Base-by-base conservation (phyloP, 2,888 invertebrate species). In the Andrena fulva region DNA sequence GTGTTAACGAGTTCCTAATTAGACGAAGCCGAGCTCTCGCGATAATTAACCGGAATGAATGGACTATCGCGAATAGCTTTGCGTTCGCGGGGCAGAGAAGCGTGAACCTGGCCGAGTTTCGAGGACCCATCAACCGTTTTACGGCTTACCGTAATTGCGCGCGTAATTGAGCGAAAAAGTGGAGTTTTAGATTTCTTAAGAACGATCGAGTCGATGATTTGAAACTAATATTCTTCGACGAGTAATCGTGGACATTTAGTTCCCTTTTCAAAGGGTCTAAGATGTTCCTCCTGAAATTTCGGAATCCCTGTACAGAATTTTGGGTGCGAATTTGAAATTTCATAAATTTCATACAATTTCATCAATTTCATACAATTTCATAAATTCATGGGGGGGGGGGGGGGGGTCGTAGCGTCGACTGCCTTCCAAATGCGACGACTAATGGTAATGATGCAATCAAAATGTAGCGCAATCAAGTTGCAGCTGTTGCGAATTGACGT, bases 1-100 rank as follows among this genome's bases (percentile, higher is more conserved):
- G 59, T 48, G 69, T 60, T 77, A 77, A 83, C 72, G 69, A 68
- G 20, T 42, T 7, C 62, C 35, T 80, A 83, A 83, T 83, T 82
- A 74, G 67, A 42, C 60, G 67, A 70, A 70, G 52, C 31, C 54
- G 35, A 4, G 56, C 29, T 70, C n/a, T 63, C 24, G 62, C 33
- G 69, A 82, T 82, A 82, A 82, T 82, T 82, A 54, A 42, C 50
- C 62, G 33, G 50, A 42, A 64, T 20, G 62, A 67, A 71, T 50
- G 60, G 16, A 29, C 42, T n/a, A n/a, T 20, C 8, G 50, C 27
- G 12, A 50, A 20, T 56, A 20, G 54, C 54, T 42, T 42, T 42
- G 12, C 42, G 12, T 42, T 42, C 42, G 42, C 42, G n/a, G 20
- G 31, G 48, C 24, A 35, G 71, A 24, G 42, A 27, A 56, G 24